Percentiles rank a stretch among this genome's conserved stretches.
Conservation (phyloP, 2,888 invertebrate species). For the Netelia inedita region DNA sequence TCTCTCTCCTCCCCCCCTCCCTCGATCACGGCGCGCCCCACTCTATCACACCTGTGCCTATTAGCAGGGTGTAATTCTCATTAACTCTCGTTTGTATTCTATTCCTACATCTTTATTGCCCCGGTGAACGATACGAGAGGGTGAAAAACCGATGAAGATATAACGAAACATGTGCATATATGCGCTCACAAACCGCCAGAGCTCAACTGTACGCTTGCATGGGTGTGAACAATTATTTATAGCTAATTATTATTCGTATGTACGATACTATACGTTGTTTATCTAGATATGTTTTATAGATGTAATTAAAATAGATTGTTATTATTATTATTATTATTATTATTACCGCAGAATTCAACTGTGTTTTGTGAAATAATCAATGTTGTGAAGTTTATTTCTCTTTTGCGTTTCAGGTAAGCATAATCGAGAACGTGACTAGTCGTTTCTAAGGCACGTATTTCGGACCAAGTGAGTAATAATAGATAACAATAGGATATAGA, state of each 20-base stretch:
- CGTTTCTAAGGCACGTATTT: neutral
- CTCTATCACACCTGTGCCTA: conserved; percentile 60
- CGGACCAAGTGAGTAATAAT: conserved; percentile 52
- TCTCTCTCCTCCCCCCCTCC: neutral
- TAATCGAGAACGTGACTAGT: conserved; percentile 41
- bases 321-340: conserved; percentile 14
- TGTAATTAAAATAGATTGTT: conserved; percentile 31
- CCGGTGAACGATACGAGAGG: conserved; percentile 30
- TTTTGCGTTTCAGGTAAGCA: conserved; percentile 77
- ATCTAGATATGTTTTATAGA: neutral
- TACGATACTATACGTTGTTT: neutral
- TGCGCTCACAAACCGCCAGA: conserved; percentile 16
- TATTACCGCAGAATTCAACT: conserved; percentile 2
- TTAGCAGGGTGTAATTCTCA: conserved; percentile 65
- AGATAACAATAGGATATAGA: neutral
- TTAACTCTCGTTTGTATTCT: conserved; percentile 50
- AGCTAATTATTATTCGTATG: conserved; percentile 20
- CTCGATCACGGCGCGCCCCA: conserved; percentile 32
- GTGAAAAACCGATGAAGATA: conserved; percentile 27
- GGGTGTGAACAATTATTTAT: conserved; percentile 21
- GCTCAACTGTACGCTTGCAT: conserved; percentile 31
- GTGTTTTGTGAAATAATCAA: neutral
- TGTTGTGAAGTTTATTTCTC: conserved; percentile 24
- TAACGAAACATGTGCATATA: conserved; percentile 23
- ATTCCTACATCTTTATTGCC: conserved; percentile 51